Conservation (phyloP, 1,140 invertebrate genomes). For the Drosophila bocqueti region DNA sequence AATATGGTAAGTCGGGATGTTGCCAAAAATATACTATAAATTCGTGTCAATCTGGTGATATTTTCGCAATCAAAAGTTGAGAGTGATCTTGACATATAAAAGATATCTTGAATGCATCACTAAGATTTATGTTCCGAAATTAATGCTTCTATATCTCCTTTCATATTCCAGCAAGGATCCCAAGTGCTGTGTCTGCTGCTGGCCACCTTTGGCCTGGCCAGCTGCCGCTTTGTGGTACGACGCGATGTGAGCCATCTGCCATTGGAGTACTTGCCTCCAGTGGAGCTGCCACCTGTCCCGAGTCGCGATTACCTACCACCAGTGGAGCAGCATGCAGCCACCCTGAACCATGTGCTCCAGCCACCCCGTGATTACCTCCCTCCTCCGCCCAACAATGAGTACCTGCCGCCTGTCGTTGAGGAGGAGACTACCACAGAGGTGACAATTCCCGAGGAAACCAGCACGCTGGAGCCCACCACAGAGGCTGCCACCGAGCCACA, state of each 20-base stretch:
- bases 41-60: background rate
- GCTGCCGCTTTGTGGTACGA: slow-evolving; percentile 25
- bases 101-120: background rate
- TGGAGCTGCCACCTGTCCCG: slow-evolving; percentile 65
- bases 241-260: slow-evolving; percentile 72
- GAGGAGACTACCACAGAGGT: slow-evolving; percentile 39
- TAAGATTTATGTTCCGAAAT: too few species aligned
- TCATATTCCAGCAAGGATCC: slow-evolving; percentile 33
- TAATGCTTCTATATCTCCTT: background rate
- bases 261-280: slow-evolving; percentile 69
- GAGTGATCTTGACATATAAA: slow-evolving; percentile 2
- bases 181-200: slow-evolving; percentile 29
- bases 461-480: slow-evolving; percentile 42
- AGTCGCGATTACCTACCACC: slow-evolving; percentile 73
- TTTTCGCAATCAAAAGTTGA: background rate
- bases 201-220: slow-evolving; percentile 14
- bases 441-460: slow-evolving; percentile 39
- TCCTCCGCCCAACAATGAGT: slow-evolving; percentile 48
- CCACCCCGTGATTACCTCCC: slow-evolving; percentile 72
- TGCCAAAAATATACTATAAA: background rate
- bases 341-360: slow-evolving; percentile 53
- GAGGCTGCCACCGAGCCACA: slow-evolving; percentile 33
- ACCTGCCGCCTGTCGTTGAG: slow-evolving; percentile 44
- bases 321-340: slow-evolving; percentile 67
- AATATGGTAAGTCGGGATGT: slow-evolving; percentile 45